Evolutionary conservation across 2,113 vertebrate genomes (phyloP).

Genomic region (Pedionomus torquatus): DNA sequence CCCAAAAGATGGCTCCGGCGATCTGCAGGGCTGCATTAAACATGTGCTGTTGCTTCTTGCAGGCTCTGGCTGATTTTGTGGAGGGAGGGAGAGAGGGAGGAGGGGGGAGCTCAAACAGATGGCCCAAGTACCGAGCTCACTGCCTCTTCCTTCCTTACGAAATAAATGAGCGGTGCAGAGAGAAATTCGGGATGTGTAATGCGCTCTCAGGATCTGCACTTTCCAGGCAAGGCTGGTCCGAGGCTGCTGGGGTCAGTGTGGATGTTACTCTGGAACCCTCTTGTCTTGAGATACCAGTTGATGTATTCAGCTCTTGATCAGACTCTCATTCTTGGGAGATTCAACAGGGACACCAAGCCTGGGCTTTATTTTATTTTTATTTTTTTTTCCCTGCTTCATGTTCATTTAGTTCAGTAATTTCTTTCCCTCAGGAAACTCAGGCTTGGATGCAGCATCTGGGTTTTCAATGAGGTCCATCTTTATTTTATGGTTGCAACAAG

Average conservation of each 20-base stretch:
- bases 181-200: conserved; percentile 13
- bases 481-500: neutral
- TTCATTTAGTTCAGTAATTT: conserved; percentile 39
- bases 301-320: conserved; percentile 4
- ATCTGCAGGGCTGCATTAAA: conserved; percentile 22
- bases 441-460: conserved; percentile 3
- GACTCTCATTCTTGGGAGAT: neutral
- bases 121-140: neutral
- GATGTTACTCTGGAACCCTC: neutral
- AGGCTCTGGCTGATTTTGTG: neutral
- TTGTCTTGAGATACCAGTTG: neutral
- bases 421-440: neutral
- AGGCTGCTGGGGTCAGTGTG: neutral
- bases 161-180: conserved; percentile 17
- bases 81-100: neutral
- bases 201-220: neutral
- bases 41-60: conserved; percentile 14
- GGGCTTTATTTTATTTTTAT: neutral
- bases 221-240: neutral
- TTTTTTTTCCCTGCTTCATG: neutral
- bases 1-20: neutral
- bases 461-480: conserved; percentile 46
- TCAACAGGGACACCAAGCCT: conserved; percentile 14
- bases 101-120: conserved; percentile 30
- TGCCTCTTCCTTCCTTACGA: conserved; percentile 5